Base-by-base conservation (phyloP, 1,140 invertebrate species). In the Arion vulgaris region DNA sequence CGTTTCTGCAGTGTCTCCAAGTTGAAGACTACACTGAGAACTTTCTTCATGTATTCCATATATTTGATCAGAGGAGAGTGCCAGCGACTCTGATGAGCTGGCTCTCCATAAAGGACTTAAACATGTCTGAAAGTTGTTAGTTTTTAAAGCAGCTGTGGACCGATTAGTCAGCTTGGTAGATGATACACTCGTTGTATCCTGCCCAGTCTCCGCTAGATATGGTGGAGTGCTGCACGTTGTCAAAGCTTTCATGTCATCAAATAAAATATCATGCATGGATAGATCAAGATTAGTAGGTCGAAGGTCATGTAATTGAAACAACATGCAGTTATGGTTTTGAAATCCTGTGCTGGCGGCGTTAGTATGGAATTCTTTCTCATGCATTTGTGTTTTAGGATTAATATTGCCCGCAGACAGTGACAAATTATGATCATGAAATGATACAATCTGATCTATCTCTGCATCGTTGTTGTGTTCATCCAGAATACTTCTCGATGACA, bases 311-410 rank as follows among this genome's bases (percentile, higher is more conserved):
- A 2, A 66, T 15, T 36, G 19, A 32, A 66, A 32, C 62, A 80
- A 57, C 78, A 80, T 71, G 66, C 78, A 80, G 41, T 80, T 69
- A 71, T 80, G 78, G 38, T 19, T 57, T 51, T 41, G 66, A 80
- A 80, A 80, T 49, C 38, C n/a, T 36, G 62, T 49, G 4, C 28
- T 38, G 19, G 36, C 62, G 19, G 36, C 62, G 32, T 39, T 79
- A 36, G 78, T 11, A 36, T 71, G 45, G 32, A 69, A 7, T 19
- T 69, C 62, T 66, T 32, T 28, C 11, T 17, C 28, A 17, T 28
- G 9, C 11, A 34, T 32, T 36, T 80, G 66, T 26, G 41, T 45
- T 45, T 39, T 32, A 7, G 45, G 36, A 1, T 36, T 66, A 45
- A 15, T 45, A 45, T 45, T 5, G 5, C 5, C 15, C 15, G 5